Evolutionary conservation across 2,888 invertebrate genomes (phyloP), one percentile per base, ranked within the genome.

Genomic region (Uropetala carovei): DNA sequence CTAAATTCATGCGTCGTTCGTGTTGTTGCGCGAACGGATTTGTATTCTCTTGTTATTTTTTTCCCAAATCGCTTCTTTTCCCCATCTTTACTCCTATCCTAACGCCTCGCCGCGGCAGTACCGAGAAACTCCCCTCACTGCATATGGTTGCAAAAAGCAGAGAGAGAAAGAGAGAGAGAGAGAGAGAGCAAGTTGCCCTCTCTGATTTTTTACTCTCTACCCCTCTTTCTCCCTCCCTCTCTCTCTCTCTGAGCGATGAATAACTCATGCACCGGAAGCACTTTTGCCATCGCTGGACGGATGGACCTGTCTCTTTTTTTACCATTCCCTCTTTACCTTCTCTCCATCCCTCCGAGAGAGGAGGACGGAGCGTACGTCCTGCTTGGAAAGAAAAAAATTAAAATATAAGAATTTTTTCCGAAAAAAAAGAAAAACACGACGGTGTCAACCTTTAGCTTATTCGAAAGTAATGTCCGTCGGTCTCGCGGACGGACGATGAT

Each of bases 261-360:
- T 89, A 68, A 89, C 30, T 86, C 86, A 86, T 59, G 86, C 60
- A 60, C 30, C 68, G 64, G 64, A 68, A 89, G 64, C 89, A 43
- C 75, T 43, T 43, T 43, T 68, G 4, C 64, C 16, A n/a, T 64
- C 10, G 68, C 68, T 75, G 75, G 75, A 75, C 75, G 68, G 18
- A n/a, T n/a, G n/a, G n/a, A 68, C 18, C 43, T 43, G 0, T 27
- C 27, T 22, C 75, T 75, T 75, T 27, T 7, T 27, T 43, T 5
- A 43, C 43, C 14, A 27, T 75, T 14, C 22, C 10, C 18, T 27
- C 27, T 75, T 27, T 27, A 27, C 22, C 27, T 75, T n/a, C 64
- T 75, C 27, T 1, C 9, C 18, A 18, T 60, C 14, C 64, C 75
- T 75, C 0, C 75, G 43, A 75, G 11, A 75, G 7, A 43, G 8